Conservation (phyloP, 2,797 vertebrate species). For the Borostomias antarcticus region DNA sequence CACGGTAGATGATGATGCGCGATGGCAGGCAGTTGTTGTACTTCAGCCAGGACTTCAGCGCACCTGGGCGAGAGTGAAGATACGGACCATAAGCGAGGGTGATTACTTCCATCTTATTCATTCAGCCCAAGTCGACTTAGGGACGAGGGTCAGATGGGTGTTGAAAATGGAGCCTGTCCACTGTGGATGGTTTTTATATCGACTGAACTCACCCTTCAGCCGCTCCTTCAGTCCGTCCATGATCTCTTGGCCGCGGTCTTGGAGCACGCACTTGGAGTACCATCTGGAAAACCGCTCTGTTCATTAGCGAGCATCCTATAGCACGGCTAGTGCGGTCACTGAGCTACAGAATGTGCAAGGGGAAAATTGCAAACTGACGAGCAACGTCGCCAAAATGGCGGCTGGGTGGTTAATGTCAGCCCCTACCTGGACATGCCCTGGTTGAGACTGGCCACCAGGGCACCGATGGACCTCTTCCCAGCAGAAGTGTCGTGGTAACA, state of each 20-base stretch:
- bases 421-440: conserved; percentile 86
- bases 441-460: conserved; percentile 93
- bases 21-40: conserved; percentile 86
- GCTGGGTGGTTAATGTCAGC: conserved; percentile 24
- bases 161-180: not conserved
- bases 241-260: conserved; percentile 92
- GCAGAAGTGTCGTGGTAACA: conserved; percentile 89
- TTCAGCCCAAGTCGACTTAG: no score
- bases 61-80: no score
- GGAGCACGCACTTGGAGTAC: conserved; percentile 93
- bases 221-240: conserved; percentile 91
- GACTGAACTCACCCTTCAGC: conserved; percentile 74
- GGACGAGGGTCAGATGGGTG: not conserved
- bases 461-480: conserved; percentile 88
- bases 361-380: no score
- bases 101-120: no score
- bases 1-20: conserved; percentile 92
- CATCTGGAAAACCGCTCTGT: conserved; percentile 84
- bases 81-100: no score
- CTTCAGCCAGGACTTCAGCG: conserved; percentile 83
- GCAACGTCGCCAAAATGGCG: no score
- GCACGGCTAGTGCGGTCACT: no score
- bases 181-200: not conserved
- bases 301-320: no score
- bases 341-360: no score